Base-by-base conservation (phyloP, 2,113 vertebrate genomes). In the Collichthys lucidus region DNA sequence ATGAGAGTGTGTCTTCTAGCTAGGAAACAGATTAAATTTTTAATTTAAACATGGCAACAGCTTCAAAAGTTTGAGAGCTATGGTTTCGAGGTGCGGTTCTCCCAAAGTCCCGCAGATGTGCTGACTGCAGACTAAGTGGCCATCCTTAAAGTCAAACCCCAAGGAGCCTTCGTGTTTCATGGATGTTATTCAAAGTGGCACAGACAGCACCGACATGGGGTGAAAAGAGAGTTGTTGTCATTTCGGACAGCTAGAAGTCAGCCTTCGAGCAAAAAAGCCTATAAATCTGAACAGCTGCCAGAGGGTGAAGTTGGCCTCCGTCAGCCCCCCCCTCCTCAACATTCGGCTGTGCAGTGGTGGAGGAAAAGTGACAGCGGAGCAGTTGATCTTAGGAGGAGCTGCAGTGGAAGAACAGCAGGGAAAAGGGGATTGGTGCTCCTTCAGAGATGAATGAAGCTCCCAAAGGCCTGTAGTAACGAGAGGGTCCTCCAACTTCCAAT, bases 401-500 rank as follows among this genome's bases (percentile, higher is more conserved):
- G 68, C 68, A 3, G 46, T 49, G 49, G 44, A 74, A 46, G 22
- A 72, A 77, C 73, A 84, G 73, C 78, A 35, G 60, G 77, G 73
- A 67, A 67, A 77, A 20, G 69, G 31, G 20, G 74, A 78, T 17
- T 3, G 46, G 55, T 55, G 78, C 20, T 68, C 53, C 73, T 72
- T 76, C 61, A 88, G 62, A 87, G 79, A 86, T 69, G 70, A 89
- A 78, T 81, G 42, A 70, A 86, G 62, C 60, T 75, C 74, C 78
- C 86, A 60, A 83, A 80, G 81, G 74, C 72, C 74, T 29, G 62
- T 74, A 6, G n/a, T 70, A 72, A 88, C 14, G 12, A 89, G 67
- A 66, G 49, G 59, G 57, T 79, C 67, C 85, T 77, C 19, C 67
- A 53, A 83, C 73, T 77, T 9, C 80, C 69, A 80, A n/a, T n/a